Evolutionary conservation across 2,113 vertebrate species (phyloP).

Genomic region (Odocoileus hemionus): DNA sequence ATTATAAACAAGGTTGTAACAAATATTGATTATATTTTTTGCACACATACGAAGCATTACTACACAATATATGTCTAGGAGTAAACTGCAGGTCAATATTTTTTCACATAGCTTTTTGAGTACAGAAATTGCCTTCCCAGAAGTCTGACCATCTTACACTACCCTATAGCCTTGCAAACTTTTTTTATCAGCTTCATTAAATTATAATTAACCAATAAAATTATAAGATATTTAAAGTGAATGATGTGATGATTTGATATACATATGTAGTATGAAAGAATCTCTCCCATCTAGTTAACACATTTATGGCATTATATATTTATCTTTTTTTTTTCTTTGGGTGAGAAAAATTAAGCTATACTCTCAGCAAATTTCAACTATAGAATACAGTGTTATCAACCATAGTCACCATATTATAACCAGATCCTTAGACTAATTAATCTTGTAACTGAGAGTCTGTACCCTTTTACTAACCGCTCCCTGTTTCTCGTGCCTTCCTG

Average conservation of each 20-base stretch:
- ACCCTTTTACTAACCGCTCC: not conserved
- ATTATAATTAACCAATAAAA: not conserved
- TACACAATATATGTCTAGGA: not conserved
- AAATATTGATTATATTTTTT: not conserved
- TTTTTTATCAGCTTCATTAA: not conserved
- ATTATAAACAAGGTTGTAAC: not conserved
- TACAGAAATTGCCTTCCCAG: not conserved
- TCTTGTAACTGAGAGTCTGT: not conserved
- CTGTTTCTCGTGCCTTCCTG: not conserved
- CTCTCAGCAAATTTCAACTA: not conserved
- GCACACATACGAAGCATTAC: not conserved
- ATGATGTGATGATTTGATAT: not conserved
- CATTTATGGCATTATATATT: not conserved
- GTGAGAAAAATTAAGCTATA: not conserved
- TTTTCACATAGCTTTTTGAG: not conserved
- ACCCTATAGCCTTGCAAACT: not conserved
- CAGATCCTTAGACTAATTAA: not conserved
- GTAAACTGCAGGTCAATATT: not conserved
- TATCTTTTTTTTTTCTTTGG: not conserved
- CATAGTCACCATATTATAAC: not conserved
- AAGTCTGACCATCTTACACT: not conserved
- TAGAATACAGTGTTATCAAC: not conserved
- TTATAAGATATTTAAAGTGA: not conserved
- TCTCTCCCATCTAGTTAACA: not conserved
- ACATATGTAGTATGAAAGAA: not conserved